Conservation (phyloP, 2,888 invertebrate genomes). For the Elmis aenea region DNA sequence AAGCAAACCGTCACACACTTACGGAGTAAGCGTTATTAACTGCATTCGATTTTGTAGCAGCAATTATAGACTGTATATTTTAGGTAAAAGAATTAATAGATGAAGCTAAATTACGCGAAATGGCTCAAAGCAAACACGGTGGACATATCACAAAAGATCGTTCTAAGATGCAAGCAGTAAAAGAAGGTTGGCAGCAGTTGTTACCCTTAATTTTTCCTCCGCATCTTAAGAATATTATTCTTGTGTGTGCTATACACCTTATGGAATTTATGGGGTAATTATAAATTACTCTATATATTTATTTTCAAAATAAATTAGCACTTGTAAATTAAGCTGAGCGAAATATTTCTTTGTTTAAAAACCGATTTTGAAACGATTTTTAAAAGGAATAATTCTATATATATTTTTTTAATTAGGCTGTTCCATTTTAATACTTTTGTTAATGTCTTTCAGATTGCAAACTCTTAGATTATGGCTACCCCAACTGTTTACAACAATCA, state of each 20-base stretch:
- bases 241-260: constrained; percentile 62
- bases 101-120: constrained; percentile 33
- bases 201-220: constrained; percentile 62
- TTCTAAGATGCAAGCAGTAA: constrained; percentile 48
- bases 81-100: constrained; percentile 44
- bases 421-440: too few relatives aligned
- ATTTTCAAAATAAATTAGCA: too few relatives aligned
- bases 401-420: too few relatives aligned
- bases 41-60: too few relatives aligned
- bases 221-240: constrained; percentile 54
- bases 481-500: constrained; percentile 72
- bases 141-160: constrained; percentile 37
- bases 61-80: too few relatives aligned
- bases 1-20: too few relatives aligned
- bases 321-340: too few relatives aligned
- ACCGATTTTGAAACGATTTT: too few relatives aligned
- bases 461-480: constrained; percentile 84
- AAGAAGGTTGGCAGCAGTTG: constrained; percentile 58
- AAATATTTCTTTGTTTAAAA: too few relatives aligned
- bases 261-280: constrained; percentile 62
- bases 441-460: constrained; percentile 54
- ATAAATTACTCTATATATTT: constrained; percentile 5
- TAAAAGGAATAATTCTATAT: too few relatives aligned
- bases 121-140: constrained; percentile 39
- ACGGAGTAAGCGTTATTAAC: too few relatives aligned